A percentile compares a stretch with the other conserved stretches of the same genome.
Evolutionary conservation across 2,797 vertebrate species (phyloP).

Genomic region (Melanotaenia pygmaea): DNA sequence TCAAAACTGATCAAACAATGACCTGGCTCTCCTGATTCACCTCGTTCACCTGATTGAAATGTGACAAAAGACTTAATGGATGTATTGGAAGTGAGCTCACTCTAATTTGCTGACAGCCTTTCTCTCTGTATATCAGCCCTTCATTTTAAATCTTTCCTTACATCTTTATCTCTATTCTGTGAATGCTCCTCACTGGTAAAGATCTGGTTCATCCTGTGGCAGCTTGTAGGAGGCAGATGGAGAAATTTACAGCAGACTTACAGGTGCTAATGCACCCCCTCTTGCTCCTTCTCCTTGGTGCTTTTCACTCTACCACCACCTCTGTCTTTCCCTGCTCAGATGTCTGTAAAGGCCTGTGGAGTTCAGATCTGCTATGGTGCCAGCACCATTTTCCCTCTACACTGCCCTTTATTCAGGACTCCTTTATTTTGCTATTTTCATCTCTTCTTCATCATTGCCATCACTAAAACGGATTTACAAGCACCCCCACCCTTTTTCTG

Average conservation of each 20-base stretch:
- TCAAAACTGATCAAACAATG: too few species aligned
- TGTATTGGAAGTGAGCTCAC: too few species aligned
- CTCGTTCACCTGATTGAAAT: too few species aligned
- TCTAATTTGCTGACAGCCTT: too few species aligned
- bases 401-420: slow-evolving; percentile 23
- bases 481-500: slow-evolving; percentile 7
- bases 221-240: slow-evolving; percentile 23
- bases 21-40: too few species aligned
- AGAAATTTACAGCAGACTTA: slow-evolving; percentile 27
- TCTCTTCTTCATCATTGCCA: slow-evolving; percentile 1
- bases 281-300: background rate
- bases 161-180: background rate
- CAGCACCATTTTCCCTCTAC: slow-evolving; percentile 32
- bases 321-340: background rate
- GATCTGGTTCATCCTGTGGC: slow-evolving; percentile 19
- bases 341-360: background rate
- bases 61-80: too few species aligned
- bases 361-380: slow-evolving; percentile 11
- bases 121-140: background rate
- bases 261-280: slow-evolving; percentile 27
- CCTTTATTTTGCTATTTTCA: slow-evolving; percentile 14
- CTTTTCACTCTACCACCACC: background rate
- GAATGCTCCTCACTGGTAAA: too few species aligned
- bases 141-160: background rate
- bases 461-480: slow-evolving; percentile 9